Conservation (phyloP, 2,113 vertebrate genomes). For the Microtus oregoni region DNA sequence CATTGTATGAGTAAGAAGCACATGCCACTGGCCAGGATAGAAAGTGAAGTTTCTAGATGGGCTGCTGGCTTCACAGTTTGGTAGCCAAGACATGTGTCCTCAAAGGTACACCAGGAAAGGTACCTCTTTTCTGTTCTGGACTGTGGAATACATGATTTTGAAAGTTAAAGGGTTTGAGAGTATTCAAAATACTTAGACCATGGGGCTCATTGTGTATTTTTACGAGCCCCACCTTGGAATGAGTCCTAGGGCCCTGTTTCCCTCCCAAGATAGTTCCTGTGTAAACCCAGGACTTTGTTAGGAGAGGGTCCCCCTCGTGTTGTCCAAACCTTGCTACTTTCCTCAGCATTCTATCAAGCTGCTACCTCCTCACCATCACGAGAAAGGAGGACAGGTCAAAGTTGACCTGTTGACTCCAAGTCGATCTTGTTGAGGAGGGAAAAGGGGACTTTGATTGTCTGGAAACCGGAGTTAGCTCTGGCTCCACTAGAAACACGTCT, state of each 20-base stretch:
- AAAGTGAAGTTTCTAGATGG: slow-evolving; percentile 64
- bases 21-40: slow-evolving; percentile 59
- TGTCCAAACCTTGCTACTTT: neutral
- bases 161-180: neutral
- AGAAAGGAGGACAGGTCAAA: neutral
- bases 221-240: neutral
- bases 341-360: neutral
- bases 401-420: slow-evolving; percentile 3
- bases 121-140: neutral
- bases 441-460: neutral
- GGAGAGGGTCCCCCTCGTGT: too few species aligned
- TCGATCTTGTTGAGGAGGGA: neutral
- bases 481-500: neutral
- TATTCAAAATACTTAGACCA: slow-evolving; percentile 65
- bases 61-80: slow-evolving; percentile 55
- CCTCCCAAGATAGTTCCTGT: neutral
- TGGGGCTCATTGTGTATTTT: neutral
- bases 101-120: neutral
- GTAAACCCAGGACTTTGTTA: neutral
- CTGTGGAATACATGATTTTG: neutral
- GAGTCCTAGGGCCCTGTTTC: neutral
- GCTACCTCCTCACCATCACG: neutral
- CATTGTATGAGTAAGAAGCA: slow-evolving; percentile 19
- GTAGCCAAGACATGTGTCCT: neutral
- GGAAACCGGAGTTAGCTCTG: neutral